These are phyloP conservation scores for Bubo blakistoni DNA, from an alignment of 2,113 vertebrate species.

Conservation along the genomic window DNA sequence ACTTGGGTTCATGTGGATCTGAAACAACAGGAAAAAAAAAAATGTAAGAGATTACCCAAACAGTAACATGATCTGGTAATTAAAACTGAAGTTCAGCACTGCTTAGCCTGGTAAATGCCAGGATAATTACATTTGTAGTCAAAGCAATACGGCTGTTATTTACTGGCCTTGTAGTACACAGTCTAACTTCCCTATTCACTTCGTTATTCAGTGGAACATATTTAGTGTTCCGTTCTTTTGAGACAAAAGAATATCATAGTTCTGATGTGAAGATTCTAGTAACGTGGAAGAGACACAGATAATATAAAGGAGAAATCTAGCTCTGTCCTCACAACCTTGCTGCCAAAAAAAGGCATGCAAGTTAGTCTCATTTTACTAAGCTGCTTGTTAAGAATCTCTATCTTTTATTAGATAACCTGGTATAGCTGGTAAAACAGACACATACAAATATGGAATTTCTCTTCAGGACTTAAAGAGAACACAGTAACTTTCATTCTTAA, in stretches of 20 bases:
- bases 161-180: background rate
- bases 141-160: background rate
- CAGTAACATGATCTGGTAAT: rapidly evolving
- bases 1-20: slow-evolving; percentile 89
- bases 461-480: background rate
- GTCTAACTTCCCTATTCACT: background rate
- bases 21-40: background rate
- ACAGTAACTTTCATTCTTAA: background rate
- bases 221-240: background rate
- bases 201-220: background rate
- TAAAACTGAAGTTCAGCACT: background rate
- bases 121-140: background rate
- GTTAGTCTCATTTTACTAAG: background rate
- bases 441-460: background rate
- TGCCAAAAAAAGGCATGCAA: background rate
- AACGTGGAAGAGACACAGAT: background rate
- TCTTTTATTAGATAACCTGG: background rate
- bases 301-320: background rate
- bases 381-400: background rate
- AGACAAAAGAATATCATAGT: background rate
- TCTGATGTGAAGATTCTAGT: background rate
- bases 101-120: background rate
- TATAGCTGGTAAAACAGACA: background rate
- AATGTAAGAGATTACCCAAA: rapidly evolving
- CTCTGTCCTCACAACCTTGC: background rate